Conservation (phyloP, 2,888 invertebrate species). For the Lasioglossum marginatum region DNA sequence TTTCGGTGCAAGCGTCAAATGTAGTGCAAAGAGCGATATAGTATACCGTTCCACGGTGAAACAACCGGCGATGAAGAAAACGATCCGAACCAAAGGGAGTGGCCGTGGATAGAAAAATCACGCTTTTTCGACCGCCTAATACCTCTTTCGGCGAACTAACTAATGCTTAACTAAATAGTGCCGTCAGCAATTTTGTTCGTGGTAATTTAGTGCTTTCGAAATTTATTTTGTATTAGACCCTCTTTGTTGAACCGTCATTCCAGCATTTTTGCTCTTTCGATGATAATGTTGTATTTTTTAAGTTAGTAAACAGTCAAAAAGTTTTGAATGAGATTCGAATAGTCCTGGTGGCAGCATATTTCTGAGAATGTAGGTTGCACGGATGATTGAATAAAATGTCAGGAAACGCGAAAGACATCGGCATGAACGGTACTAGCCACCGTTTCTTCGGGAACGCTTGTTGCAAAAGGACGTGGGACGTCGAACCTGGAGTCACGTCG, state of each 20-base stretch:
- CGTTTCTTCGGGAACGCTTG: conserved; percentile 73
- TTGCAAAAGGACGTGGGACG: neutral
- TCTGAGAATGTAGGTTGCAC: neutral
- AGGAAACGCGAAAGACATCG: neutral
- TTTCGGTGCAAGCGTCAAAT: conserved; percentile 42
- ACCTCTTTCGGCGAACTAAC: neutral
- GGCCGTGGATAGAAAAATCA: neutral
- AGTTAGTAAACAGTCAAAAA: no score
- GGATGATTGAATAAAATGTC: neutral
- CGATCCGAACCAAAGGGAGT: neutral
- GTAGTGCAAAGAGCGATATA: conserved; percentile 43
- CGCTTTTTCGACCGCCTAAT: neutral
- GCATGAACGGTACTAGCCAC: conserved; percentile 39
- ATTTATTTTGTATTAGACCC: neutral
- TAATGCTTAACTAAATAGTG: neutral
- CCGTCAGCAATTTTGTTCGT: neutral
- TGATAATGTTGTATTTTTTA: no score
- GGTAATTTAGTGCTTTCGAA: neutral
- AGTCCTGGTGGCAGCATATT: neutral
- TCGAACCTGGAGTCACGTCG: conserved; percentile 23
- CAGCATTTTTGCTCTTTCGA: neutral
- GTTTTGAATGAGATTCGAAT: neutral
- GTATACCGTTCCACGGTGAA: neutral
- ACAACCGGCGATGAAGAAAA: conserved; percentile 21
- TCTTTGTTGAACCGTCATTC: no score